phyloP scores from a whole-genome alignment of 1,140 invertebrate species.

The Amphibalanus amphitrite region DNA sequence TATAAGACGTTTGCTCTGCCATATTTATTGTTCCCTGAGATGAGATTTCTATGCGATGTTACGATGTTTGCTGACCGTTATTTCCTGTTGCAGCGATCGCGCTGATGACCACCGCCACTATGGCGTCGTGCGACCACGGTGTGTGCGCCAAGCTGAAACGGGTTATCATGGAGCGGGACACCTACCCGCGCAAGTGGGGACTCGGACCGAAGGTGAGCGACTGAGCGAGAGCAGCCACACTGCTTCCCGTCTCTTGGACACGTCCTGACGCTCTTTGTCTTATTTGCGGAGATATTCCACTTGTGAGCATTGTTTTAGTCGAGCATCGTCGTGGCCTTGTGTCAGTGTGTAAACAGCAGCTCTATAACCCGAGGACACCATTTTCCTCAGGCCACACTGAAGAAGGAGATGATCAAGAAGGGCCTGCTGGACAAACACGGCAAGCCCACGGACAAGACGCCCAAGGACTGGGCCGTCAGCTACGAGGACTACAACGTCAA shows the following conservation, averaged over 20 bases:
- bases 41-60: constrained; percentile 9
- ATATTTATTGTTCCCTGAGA: constrained; percentile 9
- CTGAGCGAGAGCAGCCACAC: too few relatives aligned
- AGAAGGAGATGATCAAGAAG: constrained; percentile 78
- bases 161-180: constrained; percentile 98
- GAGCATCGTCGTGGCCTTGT: too few relatives aligned
- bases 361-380: too few relatives aligned
- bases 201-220: constrained; percentile 62
- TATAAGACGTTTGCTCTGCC: background rate
- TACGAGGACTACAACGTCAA: constrained; percentile 23
- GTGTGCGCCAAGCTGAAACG: constrained; percentile 94
- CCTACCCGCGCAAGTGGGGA: constrained; percentile 96
- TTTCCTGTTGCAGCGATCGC: constrained; percentile 55
- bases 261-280: too few relatives aligned
- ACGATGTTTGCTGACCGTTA: constrained; percentile 6
- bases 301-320: too few relatives aligned
- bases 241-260: too few relatives aligned
- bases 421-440: constrained; percentile 90
- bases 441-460: constrained; percentile 94
- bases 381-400: constrained; percentile 51
- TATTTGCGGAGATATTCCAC: too few relatives aligned
- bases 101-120: constrained; percentile 96
- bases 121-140: constrained; percentile 93
- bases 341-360: too few relatives aligned
- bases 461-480: constrained; percentile 55